Percentiles rank a stretch among this genome's conserved stretches.
Conservation (phyloP, 2,888 invertebrate genomes). For the Scaptomyza cyrtandrae region DNA sequence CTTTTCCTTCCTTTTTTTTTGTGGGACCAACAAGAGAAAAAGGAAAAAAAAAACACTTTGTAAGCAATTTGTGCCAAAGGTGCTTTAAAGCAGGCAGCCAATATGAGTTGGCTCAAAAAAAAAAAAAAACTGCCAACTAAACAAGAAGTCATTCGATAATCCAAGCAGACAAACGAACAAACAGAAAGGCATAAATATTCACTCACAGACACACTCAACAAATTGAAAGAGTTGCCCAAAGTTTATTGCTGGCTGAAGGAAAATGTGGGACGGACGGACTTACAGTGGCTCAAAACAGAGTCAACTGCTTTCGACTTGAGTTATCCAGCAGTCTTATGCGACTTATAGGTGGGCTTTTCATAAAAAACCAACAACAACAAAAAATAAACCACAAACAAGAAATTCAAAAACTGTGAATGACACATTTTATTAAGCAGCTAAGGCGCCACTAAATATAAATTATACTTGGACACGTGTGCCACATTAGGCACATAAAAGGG, state of each 20-base stretch:
- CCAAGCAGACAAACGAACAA: slow-evolving; percentile 16
- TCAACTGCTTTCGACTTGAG: slow-evolving; percentile 9
- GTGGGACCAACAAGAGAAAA: slow-evolving; percentile 39
- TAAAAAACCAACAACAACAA: slow-evolving; percentile 40
- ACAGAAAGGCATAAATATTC: slow-evolving; percentile 13
- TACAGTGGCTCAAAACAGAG: slow-evolving; percentile 29
- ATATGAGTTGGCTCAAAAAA: slow-evolving; percentile 54
- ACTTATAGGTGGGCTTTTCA: slow-evolving; percentile 64
- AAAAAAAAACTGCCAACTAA: slow-evolving; percentile 70
- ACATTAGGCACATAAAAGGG: slow-evolving; percentile 50
- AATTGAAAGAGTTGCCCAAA: slow-evolving; percentile 80
- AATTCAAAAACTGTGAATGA: slow-evolving; percentile 41
- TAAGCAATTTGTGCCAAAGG: slow-evolving; percentile 77
- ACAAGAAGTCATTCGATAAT: slow-evolving; percentile 71
- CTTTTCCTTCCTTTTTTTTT: slow-evolving; percentile 40
- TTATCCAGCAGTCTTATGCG: slow-evolving; percentile 39
- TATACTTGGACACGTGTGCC: slow-evolving; percentile 55
- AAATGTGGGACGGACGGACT: slow-evolving; percentile 40
- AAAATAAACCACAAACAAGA: slow-evolving; percentile 14
- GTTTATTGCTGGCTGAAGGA: slow-evolving; percentile 75
- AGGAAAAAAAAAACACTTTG: slow-evolving; percentile 67
- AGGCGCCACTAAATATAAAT: slow-evolving; percentile 23
- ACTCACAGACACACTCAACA: slow-evolving; percentile 39
- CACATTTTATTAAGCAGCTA: slow-evolving; percentile 33
- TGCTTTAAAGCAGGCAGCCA: slow-evolving; percentile 44